Evolutionary conservation across 1,140 invertebrate species (phyloP).

Genomic region (Bombus cullumanus): DNA sequence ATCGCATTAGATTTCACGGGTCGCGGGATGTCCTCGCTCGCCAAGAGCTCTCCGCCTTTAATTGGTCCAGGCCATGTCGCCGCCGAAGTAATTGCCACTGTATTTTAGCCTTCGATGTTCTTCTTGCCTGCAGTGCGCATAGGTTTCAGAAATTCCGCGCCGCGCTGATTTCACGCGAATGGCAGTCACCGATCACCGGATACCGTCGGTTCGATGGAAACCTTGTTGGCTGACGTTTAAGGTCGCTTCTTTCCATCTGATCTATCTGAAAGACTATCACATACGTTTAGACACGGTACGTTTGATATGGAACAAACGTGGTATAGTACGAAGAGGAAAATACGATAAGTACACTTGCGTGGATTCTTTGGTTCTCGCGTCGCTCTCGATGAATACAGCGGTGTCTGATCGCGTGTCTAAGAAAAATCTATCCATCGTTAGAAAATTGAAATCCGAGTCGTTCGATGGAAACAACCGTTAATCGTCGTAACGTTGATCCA

Average conservation of each 20-base stretch:
- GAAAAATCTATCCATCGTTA: not conserved
- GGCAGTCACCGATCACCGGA: not conserved
- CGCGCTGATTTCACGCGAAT: not conserved
- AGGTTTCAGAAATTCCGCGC: constrained; percentile 8
- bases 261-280: not conserved
- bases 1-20: constrained; percentile 65
- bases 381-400: too few relatives aligned
- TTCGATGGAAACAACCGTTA: too few relatives aligned
- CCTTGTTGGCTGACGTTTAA: not conserved
- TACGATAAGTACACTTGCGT: too few relatives aligned
- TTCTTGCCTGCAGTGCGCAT: not conserved
- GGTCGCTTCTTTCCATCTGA: not conserved
- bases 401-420: too few relatives aligned
- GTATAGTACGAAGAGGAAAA: not conserved
- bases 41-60: constrained; percentile 19
- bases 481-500: not conserved
- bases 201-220: not conserved
- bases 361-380: too few relatives aligned
- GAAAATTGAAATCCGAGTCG: not conserved
- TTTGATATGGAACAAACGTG: not conserved
- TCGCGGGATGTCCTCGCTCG: constrained; percentile 42
- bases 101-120: constrained; percentile 28
- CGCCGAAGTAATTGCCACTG: constrained; percentile 41
- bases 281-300: not conserved
- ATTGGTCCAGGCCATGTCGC: constrained; percentile 40